Conservation (phyloP, 2,888 invertebrate species). For the Phragmatobia fuliginosa region DNA sequence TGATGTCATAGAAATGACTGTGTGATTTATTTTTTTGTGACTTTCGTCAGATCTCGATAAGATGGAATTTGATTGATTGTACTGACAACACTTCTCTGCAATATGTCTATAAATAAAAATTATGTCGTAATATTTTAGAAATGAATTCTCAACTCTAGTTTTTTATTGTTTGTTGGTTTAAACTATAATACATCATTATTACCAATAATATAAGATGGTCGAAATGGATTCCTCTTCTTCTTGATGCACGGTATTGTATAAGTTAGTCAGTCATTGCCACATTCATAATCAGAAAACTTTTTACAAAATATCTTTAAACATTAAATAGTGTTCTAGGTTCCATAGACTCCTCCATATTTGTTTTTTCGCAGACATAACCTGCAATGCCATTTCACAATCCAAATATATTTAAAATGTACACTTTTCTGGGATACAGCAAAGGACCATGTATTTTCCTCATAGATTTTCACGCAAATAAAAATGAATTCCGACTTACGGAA, state of each 20-base stretch:
- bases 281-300: no score
- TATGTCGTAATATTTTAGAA: neutral
- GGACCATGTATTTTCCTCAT: no score
- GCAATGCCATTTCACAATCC: neutral
- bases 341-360: no score
- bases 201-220: neutral
- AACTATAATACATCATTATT: neutral
- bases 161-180: no score
- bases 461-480: no score
- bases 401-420: neutral
- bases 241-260: neutral
- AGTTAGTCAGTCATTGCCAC: neutral
- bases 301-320: no score
- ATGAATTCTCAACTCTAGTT: no score
- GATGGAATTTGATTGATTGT: constrained; percentile 10
- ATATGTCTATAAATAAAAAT: no score
- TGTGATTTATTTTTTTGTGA: constrained; percentile 28
- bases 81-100: neutral
- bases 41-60: constrained; percentile 10
- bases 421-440: neutral
- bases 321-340: no score
- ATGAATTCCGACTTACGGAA: no score
- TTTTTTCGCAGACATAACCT: neutral
- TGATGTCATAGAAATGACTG: constrained; percentile 67
- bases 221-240: neutral